Conservation (phyloP, 1,140 invertebrate species). For the Danaus plexippus region DNA sequence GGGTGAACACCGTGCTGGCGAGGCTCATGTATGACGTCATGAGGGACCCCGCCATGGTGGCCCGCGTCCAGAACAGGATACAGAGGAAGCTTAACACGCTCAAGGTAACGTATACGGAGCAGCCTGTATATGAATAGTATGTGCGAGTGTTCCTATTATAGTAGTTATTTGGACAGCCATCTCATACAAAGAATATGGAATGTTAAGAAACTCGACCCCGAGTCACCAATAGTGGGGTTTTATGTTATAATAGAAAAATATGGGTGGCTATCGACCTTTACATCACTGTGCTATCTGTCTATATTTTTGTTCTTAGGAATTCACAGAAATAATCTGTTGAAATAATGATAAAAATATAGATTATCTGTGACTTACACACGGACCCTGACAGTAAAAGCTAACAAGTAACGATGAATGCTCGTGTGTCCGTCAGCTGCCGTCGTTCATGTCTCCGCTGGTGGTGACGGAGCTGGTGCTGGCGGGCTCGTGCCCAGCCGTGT, state of each 20-base stretch:
- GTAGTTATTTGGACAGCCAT: too few relatives aligned
- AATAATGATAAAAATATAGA: too few relatives aligned
- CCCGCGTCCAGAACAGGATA: slow-evolving; percentile 56
- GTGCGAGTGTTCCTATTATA: too few relatives aligned
- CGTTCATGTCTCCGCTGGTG: slow-evolving; percentile 64
- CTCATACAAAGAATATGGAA: too few relatives aligned
- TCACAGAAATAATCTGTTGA: too few relatives aligned
- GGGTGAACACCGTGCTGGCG: slow-evolving; percentile 63
- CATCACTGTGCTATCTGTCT: too few relatives aligned
- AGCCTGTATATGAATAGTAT: too few relatives aligned
- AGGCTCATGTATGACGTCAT: slow-evolving; percentile 64
- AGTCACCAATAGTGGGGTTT: too few relatives aligned
- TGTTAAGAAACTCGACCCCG: too few relatives aligned
- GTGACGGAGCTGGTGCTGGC: slow-evolving; percentile 59
- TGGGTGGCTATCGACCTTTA: too few relatives aligned
- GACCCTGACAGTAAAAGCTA: slow-evolving; percentile 75
- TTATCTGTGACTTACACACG: slow-evolving; percentile 48
- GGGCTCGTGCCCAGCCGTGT: slow-evolving; percentile 77
- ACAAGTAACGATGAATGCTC: not conserved
- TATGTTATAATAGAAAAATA: too few relatives aligned
- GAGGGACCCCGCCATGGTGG: slow-evolving; percentile 50
- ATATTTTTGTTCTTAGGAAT: too few relatives aligned
- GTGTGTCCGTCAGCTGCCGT: slow-evolving; percentile 45
- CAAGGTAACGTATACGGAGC: slow-evolving; percentile 37
- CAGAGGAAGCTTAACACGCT: slow-evolving; percentile 66